Evolutionary conservation across 2,888 invertebrate genomes (phyloP), one percentile per base, ranked within the genome.

Genomic region (Entomobrya proxima): DNA sequence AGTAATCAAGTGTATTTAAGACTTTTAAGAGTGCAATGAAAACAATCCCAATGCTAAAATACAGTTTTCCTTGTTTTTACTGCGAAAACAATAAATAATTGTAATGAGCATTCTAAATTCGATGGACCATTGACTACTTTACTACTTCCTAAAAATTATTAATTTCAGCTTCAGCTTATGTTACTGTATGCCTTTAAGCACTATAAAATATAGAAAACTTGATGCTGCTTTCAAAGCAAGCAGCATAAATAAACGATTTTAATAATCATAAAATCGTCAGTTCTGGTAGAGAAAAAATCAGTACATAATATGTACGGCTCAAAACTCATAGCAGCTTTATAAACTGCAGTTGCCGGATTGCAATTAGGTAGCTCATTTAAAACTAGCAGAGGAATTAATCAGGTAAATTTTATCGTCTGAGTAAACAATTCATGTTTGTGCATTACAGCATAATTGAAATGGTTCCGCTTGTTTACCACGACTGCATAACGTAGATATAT

Each of bases 211-310:
- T 18, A 13, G 2, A 58, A 58, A 58, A 27, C 5, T 27, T 58
- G 55, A 58, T 21, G 9, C 27, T 21, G 21, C 5, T 18, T n/a
- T 27, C 6, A 52, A 52, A 52, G 6, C 47, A 47, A 13, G n/a
- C 47, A 47, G 47, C 47, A 47, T 47, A 47, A 47, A n/a, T n/a
- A n/a, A n/a, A n/a, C n/a, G 67, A 67, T 72, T 72, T 72, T 47
- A 47, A 72, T 72, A n/a, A 58, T 27, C 55, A 58, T n/a, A n/a
- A n/a, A 74, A 30, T 37, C 76, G 40, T 76, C 76, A 76, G 76
- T 76, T 76, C 76, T 55, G 76, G 52, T 75, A 76, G 76, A n/a
- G n/a, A n/a, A n/a, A n/a, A n/a, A n/a, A n/a, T n/a, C n/a, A 15
- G 47, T 47, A 47, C 13, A 47, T 40, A 47, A 47, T 15, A 5